A percentile compares a stretch with the other conserved stretches of the same genome.
phyloP scores from a whole-genome alignment of 2,113 vertebrate species.

The Bubo bubo region DNA sequence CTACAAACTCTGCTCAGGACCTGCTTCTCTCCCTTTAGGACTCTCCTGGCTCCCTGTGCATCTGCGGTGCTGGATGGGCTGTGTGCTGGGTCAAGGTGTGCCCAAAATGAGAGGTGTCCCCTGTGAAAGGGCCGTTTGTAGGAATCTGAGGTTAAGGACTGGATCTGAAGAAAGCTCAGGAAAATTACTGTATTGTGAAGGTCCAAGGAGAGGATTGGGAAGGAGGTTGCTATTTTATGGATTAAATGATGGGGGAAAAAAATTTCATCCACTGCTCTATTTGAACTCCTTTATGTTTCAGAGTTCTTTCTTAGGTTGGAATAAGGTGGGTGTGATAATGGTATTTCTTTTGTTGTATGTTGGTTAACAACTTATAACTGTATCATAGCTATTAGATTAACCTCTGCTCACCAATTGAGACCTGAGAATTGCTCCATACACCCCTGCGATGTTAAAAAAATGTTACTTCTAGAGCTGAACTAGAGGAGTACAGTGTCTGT shows the following conservation, averaged over 20 bases:
- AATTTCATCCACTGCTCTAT: background rate
- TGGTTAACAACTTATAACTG: background rate
- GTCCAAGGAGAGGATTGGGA: background rate
- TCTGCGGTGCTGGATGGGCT: background rate
- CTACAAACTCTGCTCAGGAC: background rate
- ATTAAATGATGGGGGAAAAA: background rate
- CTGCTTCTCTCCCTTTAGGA: background rate
- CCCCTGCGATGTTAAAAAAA: background rate
- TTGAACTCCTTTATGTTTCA: slow-evolving; percentile 5
- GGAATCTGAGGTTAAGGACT: background rate
- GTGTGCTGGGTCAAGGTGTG: background rate
- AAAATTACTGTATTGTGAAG: background rate
- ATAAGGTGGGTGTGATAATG: background rate
- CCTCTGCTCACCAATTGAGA: background rate
- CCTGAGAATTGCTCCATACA: background rate
- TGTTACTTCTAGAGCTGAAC: background rate
- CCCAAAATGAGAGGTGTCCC: background rate
- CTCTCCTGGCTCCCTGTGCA: background rate
- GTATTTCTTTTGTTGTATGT: background rate
- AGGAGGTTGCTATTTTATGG: background rate
- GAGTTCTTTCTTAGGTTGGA: background rate
- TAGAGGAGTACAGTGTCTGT: background rate
- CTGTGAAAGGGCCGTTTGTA: background rate
- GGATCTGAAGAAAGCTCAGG: background rate
- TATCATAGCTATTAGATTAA: background rate